A percentile compares a stretch with the other conserved stretches of the same genome.
Conservation (phyloP, 1,140 invertebrate genomes). For the Agrypnia vestita region DNA sequence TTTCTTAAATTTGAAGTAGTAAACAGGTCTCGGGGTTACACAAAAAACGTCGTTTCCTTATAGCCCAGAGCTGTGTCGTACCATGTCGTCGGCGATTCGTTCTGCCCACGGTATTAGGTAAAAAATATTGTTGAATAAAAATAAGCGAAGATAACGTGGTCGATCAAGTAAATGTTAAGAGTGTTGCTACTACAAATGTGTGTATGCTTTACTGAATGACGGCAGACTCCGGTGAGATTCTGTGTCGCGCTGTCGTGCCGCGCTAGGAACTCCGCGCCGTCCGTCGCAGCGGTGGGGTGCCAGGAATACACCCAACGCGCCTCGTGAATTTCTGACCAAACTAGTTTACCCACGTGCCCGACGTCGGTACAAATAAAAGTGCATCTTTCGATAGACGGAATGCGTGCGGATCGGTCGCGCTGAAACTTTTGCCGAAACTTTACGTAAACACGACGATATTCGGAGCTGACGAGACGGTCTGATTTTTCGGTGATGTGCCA, state of each 20-base stretch:
- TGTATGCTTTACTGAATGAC: conserved; percentile 11
- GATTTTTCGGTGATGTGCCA: conserved; percentile 35
- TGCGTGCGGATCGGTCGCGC: background rate
- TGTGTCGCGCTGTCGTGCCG: conserved; percentile 20
- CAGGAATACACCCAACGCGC: background rate
- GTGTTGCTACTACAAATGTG: conserved; percentile 29
- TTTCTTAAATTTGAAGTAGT: too few species aligned
- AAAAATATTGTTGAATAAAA: conserved; percentile 6
- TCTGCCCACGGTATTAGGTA: background rate
- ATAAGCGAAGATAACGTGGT: background rate
- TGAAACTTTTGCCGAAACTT: background rate
- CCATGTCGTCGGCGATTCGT: background rate
- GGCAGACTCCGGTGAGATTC: conserved; percentile 24
- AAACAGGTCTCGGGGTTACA: too few species aligned
- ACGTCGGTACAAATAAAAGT: conserved; percentile 28
- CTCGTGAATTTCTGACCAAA: background rate
- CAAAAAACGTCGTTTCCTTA: background rate
- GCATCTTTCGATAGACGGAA: conserved; percentile 6
- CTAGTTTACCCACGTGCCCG: conserved; percentile 16
- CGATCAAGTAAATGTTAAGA: background rate
- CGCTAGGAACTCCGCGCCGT: background rate
- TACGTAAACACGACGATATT: background rate
- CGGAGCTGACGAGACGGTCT: background rate
- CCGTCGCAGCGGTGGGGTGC: background rate
- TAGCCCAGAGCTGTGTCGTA: background rate